Evolutionary conservation across 2,888 invertebrate genomes (phyloP).

Genomic region (Drosophila birchii): DNA sequence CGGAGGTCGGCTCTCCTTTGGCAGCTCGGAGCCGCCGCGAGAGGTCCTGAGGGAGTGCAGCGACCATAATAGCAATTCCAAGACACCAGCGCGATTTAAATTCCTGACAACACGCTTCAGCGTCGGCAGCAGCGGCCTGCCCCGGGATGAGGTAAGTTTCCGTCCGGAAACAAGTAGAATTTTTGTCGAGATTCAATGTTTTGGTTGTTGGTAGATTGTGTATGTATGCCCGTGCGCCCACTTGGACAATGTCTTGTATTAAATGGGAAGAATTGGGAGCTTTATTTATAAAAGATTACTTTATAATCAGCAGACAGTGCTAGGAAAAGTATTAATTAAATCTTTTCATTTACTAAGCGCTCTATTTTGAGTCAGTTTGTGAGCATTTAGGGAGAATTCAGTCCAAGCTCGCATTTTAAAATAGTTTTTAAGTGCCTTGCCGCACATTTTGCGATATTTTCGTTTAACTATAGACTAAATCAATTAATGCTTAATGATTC

Average conservation of each 20-base stretch:
- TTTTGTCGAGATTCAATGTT: conserved; percentile 27
- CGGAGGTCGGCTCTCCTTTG: conserved; percentile 89
- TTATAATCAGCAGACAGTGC: too few species aligned
- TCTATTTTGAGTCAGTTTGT: too few species aligned
- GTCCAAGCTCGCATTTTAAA: too few species aligned
- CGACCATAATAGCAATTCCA: conserved; percentile 83
- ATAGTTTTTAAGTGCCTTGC: too few species aligned
- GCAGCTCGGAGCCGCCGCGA: conserved; percentile 85
- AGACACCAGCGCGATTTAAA: conserved; percentile 88
- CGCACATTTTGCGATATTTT: too few species aligned
- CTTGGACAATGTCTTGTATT: too few species aligned
- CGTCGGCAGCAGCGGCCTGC: conserved; percentile 73
- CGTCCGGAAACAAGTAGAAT: background rate
- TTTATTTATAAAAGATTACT: too few species aligned
- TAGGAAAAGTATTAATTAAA: too few species aligned
- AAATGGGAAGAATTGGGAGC: too few species aligned
- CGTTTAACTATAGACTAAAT: too few species aligned
- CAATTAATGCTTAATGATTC: background rate
- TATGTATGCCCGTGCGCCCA: conserved; percentile 14
- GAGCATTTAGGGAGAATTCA: too few species aligned
- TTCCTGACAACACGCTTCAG: conserved; percentile 86
- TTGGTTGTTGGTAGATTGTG: conserved; percentile 12
- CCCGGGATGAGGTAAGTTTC: conserved; percentile 66
- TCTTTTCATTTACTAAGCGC: too few species aligned
- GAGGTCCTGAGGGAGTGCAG: conserved; percentile 87